phyloP scores from a whole-genome alignment of 2,797 vertebrate genomes.

The Novumbra hubbsi region DNA sequence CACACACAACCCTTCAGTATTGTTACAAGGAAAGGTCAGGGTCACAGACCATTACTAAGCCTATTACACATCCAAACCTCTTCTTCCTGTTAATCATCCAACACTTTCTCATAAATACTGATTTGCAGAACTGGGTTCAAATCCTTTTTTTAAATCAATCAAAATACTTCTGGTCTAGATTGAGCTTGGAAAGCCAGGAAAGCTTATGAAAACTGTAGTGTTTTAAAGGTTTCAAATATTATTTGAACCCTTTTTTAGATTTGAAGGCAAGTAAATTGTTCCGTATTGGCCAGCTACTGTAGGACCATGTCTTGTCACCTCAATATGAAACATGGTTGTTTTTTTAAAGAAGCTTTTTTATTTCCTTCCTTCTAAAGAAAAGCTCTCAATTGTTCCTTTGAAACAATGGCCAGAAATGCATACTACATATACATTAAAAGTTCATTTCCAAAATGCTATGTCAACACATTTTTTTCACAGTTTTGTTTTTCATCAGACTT shows the following conservation, averaged over 20 bases:
- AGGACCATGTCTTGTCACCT: constrained; percentile 63
- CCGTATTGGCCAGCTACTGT: constrained; percentile 51
- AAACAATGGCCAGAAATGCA: background rate
- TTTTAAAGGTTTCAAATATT: background rate
- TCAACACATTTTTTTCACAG: no score
- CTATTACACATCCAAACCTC: constrained; percentile 69
- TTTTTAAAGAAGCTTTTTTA: no score
- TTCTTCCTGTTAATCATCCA: constrained; percentile 63
- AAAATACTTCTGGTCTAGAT: background rate
- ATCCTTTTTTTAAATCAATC: background rate
- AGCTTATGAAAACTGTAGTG: background rate
- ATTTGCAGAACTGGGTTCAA: background rate
- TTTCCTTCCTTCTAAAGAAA: background rate
- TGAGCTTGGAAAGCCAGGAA: background rate
- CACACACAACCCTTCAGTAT: constrained; percentile 71
- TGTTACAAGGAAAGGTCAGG: constrained; percentile 92
- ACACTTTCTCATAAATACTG: constrained; percentile 64
- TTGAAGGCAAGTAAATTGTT: constrained; percentile 37
- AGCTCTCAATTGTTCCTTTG: background rate
- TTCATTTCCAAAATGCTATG: no score
- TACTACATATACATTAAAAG: background rate
- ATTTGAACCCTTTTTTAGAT: constrained; percentile 19
- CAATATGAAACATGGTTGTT: constrained; percentile 51
- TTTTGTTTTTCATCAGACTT: no score
- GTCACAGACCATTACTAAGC: constrained; percentile 84